A percentile compares a stretch with the other conserved stretches of the same genome.
Conservation (phyloP, 2,797 vertebrate genomes). For the Molossus molossus region DNA sequence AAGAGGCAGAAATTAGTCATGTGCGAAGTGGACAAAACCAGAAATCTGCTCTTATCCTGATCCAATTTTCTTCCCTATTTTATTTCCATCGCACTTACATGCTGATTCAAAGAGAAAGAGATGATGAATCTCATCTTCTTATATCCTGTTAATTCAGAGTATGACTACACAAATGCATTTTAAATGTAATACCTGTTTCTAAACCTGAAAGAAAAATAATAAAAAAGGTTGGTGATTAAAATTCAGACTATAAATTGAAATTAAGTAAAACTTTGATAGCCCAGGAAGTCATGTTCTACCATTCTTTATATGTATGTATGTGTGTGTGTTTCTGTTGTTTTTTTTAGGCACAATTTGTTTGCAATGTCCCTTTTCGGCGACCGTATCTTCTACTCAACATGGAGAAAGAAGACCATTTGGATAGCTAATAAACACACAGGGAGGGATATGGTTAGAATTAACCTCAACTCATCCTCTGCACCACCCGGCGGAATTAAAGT, state of each 20-base stretch:
- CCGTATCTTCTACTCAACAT: constrained; percentile 93
- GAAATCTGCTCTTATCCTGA: not conserved
- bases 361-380: constrained; percentile 93
- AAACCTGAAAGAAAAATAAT: not conserved
- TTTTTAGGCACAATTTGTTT: constrained; percentile 89
- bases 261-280: not conserved
- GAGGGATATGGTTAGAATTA: constrained; percentile 90
- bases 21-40: not conserved
- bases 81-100: not conserved
- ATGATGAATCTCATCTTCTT: not conserved
- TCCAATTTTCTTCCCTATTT: not conserved
- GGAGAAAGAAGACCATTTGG: constrained; percentile 90
- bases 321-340: constrained; percentile 35
- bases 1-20: not conserved
- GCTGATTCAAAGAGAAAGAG: not conserved
- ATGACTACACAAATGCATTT: not conserved
- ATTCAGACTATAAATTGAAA: not conserved
- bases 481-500: constrained; percentile 91
- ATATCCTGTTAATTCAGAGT: not conserved
- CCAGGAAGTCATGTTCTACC: not conserved
- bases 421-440: constrained; percentile 93
- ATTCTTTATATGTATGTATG: not conserved
- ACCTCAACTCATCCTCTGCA: constrained; percentile 87
- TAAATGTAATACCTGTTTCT: constrained; percentile 36
- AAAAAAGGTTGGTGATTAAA: not conserved